phyloP scores from a whole-genome alignment of 2,888 invertebrate species.

The Ceratothoa steindachneri region DNA sequence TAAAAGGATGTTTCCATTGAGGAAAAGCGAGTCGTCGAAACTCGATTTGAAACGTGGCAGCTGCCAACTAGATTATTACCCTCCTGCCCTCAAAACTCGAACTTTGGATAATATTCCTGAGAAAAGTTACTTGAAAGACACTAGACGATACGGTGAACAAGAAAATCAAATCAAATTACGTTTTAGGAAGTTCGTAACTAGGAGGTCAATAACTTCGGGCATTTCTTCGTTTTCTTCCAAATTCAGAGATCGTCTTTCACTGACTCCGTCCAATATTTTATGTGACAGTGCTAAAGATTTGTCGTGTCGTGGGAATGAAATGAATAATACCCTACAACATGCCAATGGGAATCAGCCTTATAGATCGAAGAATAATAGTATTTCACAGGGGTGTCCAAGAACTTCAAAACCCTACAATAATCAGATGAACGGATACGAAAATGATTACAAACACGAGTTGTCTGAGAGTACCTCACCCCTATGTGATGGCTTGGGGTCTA shows the following conservation, averaged over 20 bases:
- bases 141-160: background rate
- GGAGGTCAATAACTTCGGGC: background rate
- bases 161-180: background rate
- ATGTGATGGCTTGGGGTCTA: background rate
- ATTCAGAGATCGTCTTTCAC: background rate
- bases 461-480: background rate
- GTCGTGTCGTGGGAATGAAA: background rate
- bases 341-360: too few species aligned
- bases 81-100: background rate
- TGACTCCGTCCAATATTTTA: background rate
- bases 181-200: background rate
- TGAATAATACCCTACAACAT: background rate
- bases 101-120: background rate
- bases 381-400: background rate
- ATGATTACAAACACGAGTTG: background rate
- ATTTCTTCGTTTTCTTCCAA: background rate
- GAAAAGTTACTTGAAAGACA: background rate
- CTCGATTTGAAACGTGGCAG: background rate
- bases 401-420: background rate
- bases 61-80: background rate
- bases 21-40: background rate
- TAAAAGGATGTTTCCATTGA: background rate
- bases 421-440: background rate
- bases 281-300: background rate
- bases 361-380: background rate